Percentiles rank a stretch among this genome's conserved stretches.
These are phyloP conservation scores for Selenia dentaria DNA, from an alignment of 2,888 invertebrate genomes.

Conservation along the genomic window DNA sequence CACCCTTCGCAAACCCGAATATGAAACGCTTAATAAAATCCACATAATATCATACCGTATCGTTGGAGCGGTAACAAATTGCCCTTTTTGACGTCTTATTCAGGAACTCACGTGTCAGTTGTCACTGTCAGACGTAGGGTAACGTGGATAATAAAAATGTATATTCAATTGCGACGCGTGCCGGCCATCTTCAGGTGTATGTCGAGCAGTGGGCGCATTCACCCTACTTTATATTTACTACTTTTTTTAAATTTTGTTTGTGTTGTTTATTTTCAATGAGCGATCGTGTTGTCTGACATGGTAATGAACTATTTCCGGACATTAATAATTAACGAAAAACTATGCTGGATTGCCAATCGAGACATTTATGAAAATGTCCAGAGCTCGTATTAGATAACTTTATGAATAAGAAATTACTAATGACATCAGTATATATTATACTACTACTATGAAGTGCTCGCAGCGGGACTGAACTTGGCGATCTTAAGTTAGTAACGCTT, in stretches of 20 bases:
- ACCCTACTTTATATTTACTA: too few relatives aligned
- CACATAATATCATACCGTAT: constrained; percentile 60
- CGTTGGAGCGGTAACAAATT: constrained; percentile 65
- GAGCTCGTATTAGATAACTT: too few relatives aligned
- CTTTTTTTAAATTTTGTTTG: constrained; percentile 9
- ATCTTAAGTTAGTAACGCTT: too few relatives aligned
- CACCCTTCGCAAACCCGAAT: constrained; percentile 61
- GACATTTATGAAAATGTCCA: too few relatives aligned
- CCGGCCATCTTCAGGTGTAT: constrained; percentile 17
- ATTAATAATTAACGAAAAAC: too few relatives aligned
- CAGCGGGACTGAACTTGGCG: too few relatives aligned
- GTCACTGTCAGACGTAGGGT: constrained; percentile 56
- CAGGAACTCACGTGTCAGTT: constrained; percentile 66
- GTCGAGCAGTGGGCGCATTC: constrained; percentile 6
- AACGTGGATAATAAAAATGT: constrained; percentile 21
- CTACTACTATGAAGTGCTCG: too few relatives aligned
- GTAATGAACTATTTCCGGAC: background rate
- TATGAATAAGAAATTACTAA: too few relatives aligned
- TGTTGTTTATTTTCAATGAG: constrained; percentile 1
- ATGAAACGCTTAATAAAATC: constrained; percentile 78
- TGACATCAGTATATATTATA: too few relatives aligned
- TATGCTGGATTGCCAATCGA: too few relatives aligned
- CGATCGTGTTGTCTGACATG: background rate
- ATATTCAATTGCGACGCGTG: constrained; percentile 17
- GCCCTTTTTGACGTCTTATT: constrained; percentile 81